Evolutionary conservation across 2,113 vertebrate species (phyloP), one percentile per base, ranked within the genome.

Genomic region (Gnathonemus echidnorhynchus): DNA sequence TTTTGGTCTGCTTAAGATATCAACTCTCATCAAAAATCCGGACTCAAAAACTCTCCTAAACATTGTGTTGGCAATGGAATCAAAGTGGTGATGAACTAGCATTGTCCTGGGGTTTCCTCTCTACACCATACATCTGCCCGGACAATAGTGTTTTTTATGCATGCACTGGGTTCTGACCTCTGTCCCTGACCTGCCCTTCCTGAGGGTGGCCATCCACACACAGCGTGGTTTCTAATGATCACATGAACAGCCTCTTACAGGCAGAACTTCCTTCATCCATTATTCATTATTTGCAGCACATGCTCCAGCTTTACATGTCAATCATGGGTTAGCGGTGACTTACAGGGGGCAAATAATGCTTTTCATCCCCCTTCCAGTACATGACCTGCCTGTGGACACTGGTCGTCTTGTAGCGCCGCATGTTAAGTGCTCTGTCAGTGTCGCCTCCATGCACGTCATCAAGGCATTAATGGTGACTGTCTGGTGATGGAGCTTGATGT

Each of bases 221-320:
- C 58, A 48, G 74, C n/a, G 0, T 39, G 88, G 8, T n/a, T 52
- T 19, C 45, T 13, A 49, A 50, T 77, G 88, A 80, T 31, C 46
- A 35, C 45, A 39, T 15, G 87, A 66, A 56, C 87, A 39, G 56
- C 88, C 17, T 88, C 35, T 88, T 39, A 66, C 31, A 88, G 11
- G 56, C 88, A 10, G 42, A 46, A 74, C 11, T 74, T 52, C 1
- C 89, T 39, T 89, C 89, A 58, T 89, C 42, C 39, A 46, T 89
- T 62, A 70, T 80, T 90, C 46, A 31, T 53, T 2, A 88, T n/a
- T 48, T 48, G 35, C 86, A 27, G 62, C 24, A 46, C 31, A 1
- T 77, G 62, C 21, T 80, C 13, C 31, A 24, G 21, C 52, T 77
- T 87, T 35, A 46, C 31, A 21, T 56, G 62, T 86, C 89, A 77